These are phyloP conservation scores for Zaprionus obscuricornis DNA, from an alignment of 2,888 invertebrate genomes.

Conservation along the genomic window DNA sequence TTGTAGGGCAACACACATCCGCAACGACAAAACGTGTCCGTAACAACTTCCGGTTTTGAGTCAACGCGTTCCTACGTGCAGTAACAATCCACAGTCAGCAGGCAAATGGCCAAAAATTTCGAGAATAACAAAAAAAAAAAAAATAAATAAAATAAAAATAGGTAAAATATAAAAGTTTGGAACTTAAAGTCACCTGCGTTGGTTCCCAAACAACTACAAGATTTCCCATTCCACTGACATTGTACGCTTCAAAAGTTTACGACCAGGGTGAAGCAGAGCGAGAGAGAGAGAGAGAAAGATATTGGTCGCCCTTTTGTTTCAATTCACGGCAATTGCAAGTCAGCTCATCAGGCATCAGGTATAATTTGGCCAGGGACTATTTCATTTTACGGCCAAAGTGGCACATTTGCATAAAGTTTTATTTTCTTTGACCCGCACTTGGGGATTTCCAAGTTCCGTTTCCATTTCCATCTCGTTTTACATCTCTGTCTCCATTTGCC, in stretches of 20 bases:
- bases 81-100: no score
- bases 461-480: conserved; percentile 20
- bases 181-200: conserved; percentile 72
- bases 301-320: conserved; percentile 64
- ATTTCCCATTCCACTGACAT: not conserved
- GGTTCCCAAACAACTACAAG: conserved; percentile 62
- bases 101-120: conserved; percentile 27
- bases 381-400: conserved; percentile 79
- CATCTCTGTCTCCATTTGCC: conserved; percentile 23
- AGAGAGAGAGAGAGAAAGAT: not conserved
- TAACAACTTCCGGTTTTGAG: conserved; percentile 64
- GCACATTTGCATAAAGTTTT: conserved; percentile 78
- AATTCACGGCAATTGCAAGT: conserved; percentile 73
- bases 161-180: conserved; percentile 68
- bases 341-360: conserved; percentile 75
- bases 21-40: conserved; percentile 69
- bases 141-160: no score
- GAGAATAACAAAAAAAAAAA: not conserved
- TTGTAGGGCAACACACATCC: conserved; percentile 40
- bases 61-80: conserved; percentile 9
- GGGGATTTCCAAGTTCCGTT: conserved; percentile 61
- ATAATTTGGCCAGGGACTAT: conserved; percentile 77
- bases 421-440: conserved; percentile 79
- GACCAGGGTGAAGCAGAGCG: not conserved
- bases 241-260: conserved; percentile 19